Base-by-base conservation (phyloP, 2,888 invertebrate species). In the Philonicus albiceps region DNA sequence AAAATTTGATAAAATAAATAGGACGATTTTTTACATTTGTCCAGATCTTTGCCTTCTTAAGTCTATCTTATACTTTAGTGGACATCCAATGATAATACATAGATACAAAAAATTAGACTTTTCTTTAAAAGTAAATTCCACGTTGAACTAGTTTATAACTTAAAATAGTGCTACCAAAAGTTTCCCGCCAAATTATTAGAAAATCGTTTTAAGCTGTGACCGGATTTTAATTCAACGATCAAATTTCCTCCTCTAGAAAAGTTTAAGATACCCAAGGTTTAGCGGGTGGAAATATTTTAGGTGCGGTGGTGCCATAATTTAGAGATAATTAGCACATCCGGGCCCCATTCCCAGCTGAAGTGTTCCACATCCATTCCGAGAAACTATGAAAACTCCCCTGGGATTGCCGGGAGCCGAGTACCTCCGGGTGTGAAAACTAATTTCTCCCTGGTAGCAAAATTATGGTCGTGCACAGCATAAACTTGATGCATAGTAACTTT, bases 401-500 rank as follows among this genome's bases (percentile, higher is more conserved):
- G 43, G 53, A 53, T 16, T 1, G 8, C 76, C 40, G 8, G 6
- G 37, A 76, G 76, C 22, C n/a, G 74, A 11, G 1, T 27, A 34
- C 74, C 37, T 78, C 30, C 16, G 30, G 49, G 43, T 80, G 80
- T 16, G 49, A 53, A 80, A 43, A 43, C 53, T 53, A 53, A 80
- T 80, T 80, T 80, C 49, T 22, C 40, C n/a, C 19, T 80, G 27
- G 19, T 31, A 34, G 80, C 40, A 49, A n/a, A n/a, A 80, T 80
- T 80, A 49, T 30, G 31, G 22, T 76, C 34, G 31, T n/a, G 74
- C 34, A 74, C 40, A 76, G 74, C 34, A 16, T 43, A 76, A 64
- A 37, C 31, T 80, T 80, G 30, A 80, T 80, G 80, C 80, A 80
- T 53, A 49, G 49, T 49, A 80, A 80, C 80, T 80, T 80, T 76